These are phyloP conservation scores for Drosophila oshimai DNA, from an alignment of 1,140 invertebrate species.

Conservation along the genomic window DNA sequence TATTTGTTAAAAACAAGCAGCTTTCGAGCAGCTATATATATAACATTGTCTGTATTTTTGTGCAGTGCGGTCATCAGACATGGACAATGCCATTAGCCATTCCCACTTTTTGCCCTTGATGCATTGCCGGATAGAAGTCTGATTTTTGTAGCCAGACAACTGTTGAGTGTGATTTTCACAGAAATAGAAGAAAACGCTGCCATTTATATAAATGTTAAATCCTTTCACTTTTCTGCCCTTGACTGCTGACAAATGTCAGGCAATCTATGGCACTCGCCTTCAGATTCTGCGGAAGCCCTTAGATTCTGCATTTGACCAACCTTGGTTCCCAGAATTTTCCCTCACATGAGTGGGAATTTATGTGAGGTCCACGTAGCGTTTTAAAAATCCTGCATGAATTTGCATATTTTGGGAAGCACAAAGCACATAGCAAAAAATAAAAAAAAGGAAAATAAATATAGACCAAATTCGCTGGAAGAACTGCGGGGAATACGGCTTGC, in stretches of 20 bases:
- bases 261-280: constrained; percentile 20
- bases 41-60: not conserved
- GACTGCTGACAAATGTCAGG: constrained; percentile 35
- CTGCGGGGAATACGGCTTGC: constrained; percentile 9
- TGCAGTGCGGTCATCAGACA: not conserved
- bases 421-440: not conserved
- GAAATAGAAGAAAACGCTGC: not conserved
- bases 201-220: constrained; percentile 4
- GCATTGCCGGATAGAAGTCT: not conserved
- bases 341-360: constrained; percentile 25
- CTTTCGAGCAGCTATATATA: too few species aligned
- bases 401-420: constrained; percentile 45
- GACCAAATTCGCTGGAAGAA: constrained; percentile 23
- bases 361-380: constrained; percentile 30
- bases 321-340: not conserved
- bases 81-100: not conserved
- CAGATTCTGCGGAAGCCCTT: constrained; percentile 1
- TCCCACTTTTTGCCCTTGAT: not conserved
- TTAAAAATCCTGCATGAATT: constrained; percentile 41
- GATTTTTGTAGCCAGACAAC: constrained; percentile 1
- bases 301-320: constrained; percentile 28
- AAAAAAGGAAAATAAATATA: constrained; percentile 42
- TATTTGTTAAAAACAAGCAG: too few species aligned
- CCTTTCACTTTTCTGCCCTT: constrained; percentile 25
- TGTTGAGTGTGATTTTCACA: constrained; percentile 9